Percentiles rank a stretch among this genome's conserved stretches.
phyloP scores from a whole-genome alignment of 2,113 vertebrate species.

The Drymodes brunneopygia region DNA sequence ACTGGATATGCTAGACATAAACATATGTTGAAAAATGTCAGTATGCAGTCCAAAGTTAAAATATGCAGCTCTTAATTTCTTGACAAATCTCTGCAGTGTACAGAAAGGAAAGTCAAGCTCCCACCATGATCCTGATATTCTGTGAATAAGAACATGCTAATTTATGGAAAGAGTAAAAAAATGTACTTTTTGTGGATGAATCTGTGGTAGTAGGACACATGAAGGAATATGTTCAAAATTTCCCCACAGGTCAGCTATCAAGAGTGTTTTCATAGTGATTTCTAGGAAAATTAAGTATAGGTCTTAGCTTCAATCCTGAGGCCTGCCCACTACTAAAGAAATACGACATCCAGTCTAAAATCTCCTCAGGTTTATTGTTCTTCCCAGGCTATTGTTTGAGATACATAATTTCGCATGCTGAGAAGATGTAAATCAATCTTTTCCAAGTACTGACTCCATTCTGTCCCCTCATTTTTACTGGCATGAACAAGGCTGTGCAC shows the following conservation, averaged over 20 bases:
- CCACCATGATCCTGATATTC: not conserved
- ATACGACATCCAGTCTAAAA: not conserved
- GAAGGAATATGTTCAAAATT: not conserved
- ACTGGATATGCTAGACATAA: slow-evolving; percentile 34
- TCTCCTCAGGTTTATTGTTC: not conserved
- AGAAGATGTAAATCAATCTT: not conserved
- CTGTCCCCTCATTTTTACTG: not conserved
- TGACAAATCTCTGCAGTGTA: not conserved
- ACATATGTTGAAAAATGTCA: slow-evolving; percentile 46
- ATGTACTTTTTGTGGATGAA: not conserved
- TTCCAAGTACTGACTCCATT: not conserved
- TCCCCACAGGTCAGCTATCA: not conserved
- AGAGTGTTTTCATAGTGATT: not conserved
- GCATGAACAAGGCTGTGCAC: not conserved
- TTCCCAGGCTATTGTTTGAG: not conserved
- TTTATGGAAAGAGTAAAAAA: not conserved
- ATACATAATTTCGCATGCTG: not conserved
- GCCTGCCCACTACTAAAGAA: not conserved
- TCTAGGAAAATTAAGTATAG: not conserved
- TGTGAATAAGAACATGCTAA: not conserved
- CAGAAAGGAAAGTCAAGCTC: not conserved
- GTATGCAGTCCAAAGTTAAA: slow-evolving; percentile 2
- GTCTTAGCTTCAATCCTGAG: not conserved
- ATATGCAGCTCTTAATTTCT: not conserved
- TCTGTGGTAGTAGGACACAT: fast-evolving